These are phyloP conservation scores for Pimephales promelas DNA, from an alignment of 2,113 vertebrate genomes.

Conservation along the genomic window DNA sequence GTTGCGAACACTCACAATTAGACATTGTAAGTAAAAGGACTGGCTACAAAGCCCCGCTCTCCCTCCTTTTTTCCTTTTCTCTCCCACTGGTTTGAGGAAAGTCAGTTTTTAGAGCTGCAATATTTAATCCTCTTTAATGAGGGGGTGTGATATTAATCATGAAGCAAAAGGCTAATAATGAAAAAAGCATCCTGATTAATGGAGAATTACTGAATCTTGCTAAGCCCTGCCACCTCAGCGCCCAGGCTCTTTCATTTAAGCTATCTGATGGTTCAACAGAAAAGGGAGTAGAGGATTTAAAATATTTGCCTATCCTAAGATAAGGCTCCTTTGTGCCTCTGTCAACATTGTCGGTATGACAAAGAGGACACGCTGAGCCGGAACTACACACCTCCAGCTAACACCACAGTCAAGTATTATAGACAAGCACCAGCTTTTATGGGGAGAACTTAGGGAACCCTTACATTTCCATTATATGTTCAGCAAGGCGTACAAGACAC, in stretches of 20 bases:
- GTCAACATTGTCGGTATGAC: conserved; percentile 47
- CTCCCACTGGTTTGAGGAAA: conserved; percentile 6
- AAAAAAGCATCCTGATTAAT: conserved; percentile 51
- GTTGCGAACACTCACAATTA: conserved; percentile 3
- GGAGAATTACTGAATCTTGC: conserved; percentile 43
- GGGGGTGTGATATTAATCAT: conserved; percentile 50
- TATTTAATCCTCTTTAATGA: conserved; percentile 49
- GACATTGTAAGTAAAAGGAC: background rate
- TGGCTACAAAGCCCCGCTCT: background rate
- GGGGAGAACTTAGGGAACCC: background rate
- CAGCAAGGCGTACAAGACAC: background rate
- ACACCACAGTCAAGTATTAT: conserved; percentile 27
- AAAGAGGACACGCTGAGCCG: conserved; percentile 35
- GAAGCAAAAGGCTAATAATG: conserved; percentile 48
- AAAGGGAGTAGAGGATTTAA: conserved; percentile 42
- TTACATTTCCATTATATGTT: conserved; percentile 6
- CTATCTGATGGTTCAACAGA: conserved; percentile 49
- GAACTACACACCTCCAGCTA: conserved; percentile 22
- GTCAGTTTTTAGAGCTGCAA: conserved; percentile 34
- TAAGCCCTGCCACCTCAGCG: conserved; percentile 38
- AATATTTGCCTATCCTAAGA: conserved; percentile 52
- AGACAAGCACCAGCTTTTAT: background rate
- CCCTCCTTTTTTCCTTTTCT: background rate
- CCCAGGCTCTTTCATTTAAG: conserved; percentile 39
- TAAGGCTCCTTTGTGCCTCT: conserved; percentile 47